These are phyloP conservation scores for Zeus faber DNA, from an alignment of 2,113 vertebrate species.

Conservation along the genomic window DNA sequence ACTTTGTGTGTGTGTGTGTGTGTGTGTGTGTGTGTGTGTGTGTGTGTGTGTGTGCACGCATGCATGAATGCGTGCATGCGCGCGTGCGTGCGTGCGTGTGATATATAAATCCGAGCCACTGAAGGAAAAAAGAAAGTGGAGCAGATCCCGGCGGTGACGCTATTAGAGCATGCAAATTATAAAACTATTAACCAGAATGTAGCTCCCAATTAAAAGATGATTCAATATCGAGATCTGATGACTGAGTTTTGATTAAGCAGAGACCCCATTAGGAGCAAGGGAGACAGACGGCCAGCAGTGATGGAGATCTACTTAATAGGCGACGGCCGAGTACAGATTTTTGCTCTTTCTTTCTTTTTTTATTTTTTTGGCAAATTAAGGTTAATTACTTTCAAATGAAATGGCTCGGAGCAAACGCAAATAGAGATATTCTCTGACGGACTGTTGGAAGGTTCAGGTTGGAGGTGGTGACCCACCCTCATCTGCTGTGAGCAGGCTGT, in stretches of 20 bases:
- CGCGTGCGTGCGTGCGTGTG: constrained; percentile 7
- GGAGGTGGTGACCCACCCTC: too few relatives aligned
- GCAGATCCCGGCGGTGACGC: constrained; percentile 96
- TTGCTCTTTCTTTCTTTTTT: too few relatives aligned
- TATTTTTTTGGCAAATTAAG: constrained; percentile 93
- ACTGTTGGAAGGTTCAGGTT: too few relatives aligned
- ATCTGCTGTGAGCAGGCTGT: too few relatives aligned
- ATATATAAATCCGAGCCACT: constrained; percentile 53
- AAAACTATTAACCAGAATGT: constrained; percentile 99
- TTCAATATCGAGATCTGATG: constrained; percentile 99
- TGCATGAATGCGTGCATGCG: neutral
- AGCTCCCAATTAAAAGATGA: constrained; percentile 99
- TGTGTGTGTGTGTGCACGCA: constrained; percentile 6
- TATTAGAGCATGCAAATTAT: constrained; percentile 97
- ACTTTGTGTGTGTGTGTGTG: constrained; percentile 13
- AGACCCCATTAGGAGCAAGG: constrained; percentile 95
- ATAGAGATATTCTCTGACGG: constrained; percentile 79
- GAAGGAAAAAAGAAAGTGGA: constrained; percentile 85
- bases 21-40: constrained; percentile 10
- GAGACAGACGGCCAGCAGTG: constrained; percentile 86
- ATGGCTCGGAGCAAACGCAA: constrained; percentile 86
- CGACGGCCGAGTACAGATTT: constrained; percentile 94
- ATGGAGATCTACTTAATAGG: constrained; percentile 87
- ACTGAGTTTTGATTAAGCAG: constrained; percentile 99
- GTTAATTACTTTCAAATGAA: constrained; percentile 99